Evolutionary conservation across 2,113 vertebrate species (phyloP).

Genomic region (Chionomys nivalis): DNA sequence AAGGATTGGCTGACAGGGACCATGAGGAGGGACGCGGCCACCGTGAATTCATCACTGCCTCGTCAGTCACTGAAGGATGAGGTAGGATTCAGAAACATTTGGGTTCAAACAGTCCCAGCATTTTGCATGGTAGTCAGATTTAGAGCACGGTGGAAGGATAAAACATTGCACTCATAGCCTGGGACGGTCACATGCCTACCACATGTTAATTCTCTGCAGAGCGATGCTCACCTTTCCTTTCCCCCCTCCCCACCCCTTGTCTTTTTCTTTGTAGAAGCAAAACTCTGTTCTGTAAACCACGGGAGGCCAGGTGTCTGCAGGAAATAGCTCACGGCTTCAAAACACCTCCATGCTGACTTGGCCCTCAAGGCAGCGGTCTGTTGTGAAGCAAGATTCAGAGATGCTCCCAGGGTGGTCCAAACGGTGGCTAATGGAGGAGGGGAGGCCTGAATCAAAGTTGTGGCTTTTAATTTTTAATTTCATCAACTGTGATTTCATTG

Average conservation of each 20-base stretch:
- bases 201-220: background rate
- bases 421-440: background rate
- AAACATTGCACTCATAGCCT: background rate
- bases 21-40: background rate
- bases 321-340: conserved; percentile 43
- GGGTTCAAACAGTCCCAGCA: background rate
- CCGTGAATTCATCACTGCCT: background rate
- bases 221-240: background rate
- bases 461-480: conserved; percentile 67
- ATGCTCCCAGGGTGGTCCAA: background rate
- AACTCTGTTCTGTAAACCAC: conserved; percentile 40
- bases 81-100: background rate
- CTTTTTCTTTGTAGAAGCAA: conserved; percentile 67
- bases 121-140: background rate
- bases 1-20: background rate
- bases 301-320: conserved; percentile 51
- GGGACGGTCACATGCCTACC: background rate
- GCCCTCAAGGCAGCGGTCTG: conserved; percentile 46
- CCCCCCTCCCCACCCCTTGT: background rate
- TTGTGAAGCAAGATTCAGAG: conserved; percentile 31
- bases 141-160: background rate
- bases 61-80: background rate
- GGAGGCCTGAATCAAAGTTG: background rate
- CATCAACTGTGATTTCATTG: background rate
- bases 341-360: conserved; percentile 30